Evolutionary conservation across 2,888 invertebrate species (phyloP), one percentile per base, ranked within the genome.

Genomic region (Pogonocherus hispidulus): DNA sequence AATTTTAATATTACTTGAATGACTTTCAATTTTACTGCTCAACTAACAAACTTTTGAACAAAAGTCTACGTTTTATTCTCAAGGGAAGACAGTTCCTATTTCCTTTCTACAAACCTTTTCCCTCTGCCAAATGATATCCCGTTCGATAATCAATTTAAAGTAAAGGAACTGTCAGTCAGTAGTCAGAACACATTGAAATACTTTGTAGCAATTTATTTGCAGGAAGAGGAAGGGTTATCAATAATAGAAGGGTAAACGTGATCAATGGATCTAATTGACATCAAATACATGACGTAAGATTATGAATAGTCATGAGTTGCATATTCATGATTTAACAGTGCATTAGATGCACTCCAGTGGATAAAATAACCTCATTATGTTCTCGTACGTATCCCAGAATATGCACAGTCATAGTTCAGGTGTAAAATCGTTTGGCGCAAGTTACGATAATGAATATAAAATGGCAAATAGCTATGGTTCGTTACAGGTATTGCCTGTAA

Each of bases 261-360:
- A 59, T 59, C 59, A 47, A 59, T 59, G 23, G 22, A 32, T 47
- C 18, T 59, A 52, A 54, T 23, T 20, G 49, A 14, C 20, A 54
- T 52, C 46, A 18, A 56, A 52, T 52, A 32, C 27, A 18, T 8
- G 52, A 18, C 1, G 11, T 16, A 32, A 18, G 47, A 63, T 71
- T 76, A 76, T 76, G 76, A 76, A 76, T 76, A 76, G 73, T 76
- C 76, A 76, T 76, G 76, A 76, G 74, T 76, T 76, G 76, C 75
- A 74, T 70, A 72, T 75, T 74, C 68, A 72, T 72, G 66, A 56
- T 47, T 19, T 41, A 54, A 54, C 37, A 54, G 47, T 49, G 32
- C 18, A 51, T 67, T 63, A 56, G 67, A 49, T 56, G 56, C 67
- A 63, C 20, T 49, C 54, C 62, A 51, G 41, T 49, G 55, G 63